phyloP scores from a whole-genome alignment of 2,888 invertebrate species.

The Mesorhabditis belari region DNA sequence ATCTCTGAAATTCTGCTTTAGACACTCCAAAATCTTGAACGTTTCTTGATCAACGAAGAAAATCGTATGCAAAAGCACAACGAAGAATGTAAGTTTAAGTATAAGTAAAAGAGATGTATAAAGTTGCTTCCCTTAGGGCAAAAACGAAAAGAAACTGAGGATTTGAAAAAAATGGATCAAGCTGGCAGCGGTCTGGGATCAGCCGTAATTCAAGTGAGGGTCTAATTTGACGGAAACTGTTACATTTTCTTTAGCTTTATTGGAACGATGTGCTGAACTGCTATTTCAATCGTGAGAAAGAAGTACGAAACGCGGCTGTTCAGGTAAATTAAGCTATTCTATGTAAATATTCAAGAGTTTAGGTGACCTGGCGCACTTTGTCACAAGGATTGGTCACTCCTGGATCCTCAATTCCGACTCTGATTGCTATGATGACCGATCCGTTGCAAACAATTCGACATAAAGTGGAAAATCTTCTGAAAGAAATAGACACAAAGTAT shows the following conservation, averaged over 20 bases:
- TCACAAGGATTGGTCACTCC: slow-evolving; percentile 74
- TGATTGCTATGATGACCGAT: slow-evolving; percentile 96
- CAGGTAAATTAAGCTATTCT: slow-evolving; percentile 18
- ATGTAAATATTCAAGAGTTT: slow-evolving; percentile 1
- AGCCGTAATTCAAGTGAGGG: slow-evolving; percentile 91
- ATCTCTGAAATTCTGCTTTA: slow-evolving; percentile 56
- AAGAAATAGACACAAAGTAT: slow-evolving; percentile 97
- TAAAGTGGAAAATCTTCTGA: slow-evolving; percentile 87
- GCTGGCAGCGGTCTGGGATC: slow-evolving; percentile 97
- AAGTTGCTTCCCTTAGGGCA: slow-evolving; percentile 63
- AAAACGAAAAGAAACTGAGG: slow-evolving; percentile 82
- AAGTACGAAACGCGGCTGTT: slow-evolving; percentile 77
- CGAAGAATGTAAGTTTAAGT: no score
- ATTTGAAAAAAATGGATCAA: slow-evolving; percentile 97
- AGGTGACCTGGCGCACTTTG: slow-evolving; percentile 70
- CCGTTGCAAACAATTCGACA: slow-evolving; percentile 77
- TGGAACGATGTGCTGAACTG: slow-evolving; percentile 85
- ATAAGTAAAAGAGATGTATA: no score
- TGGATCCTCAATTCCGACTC: slow-evolving; percentile 88
- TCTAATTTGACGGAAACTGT: not conserved
- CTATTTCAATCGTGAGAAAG: slow-evolving; percentile 74
- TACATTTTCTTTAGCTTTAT: slow-evolving; percentile 56
- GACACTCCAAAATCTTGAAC: slow-evolving; percentile 78
- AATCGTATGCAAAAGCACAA: slow-evolving; percentile 90
- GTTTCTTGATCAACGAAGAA: slow-evolving; percentile 91